phyloP scores from a whole-genome alignment of 2,888 invertebrate species.

The Drosophila nigricruria region DNA sequence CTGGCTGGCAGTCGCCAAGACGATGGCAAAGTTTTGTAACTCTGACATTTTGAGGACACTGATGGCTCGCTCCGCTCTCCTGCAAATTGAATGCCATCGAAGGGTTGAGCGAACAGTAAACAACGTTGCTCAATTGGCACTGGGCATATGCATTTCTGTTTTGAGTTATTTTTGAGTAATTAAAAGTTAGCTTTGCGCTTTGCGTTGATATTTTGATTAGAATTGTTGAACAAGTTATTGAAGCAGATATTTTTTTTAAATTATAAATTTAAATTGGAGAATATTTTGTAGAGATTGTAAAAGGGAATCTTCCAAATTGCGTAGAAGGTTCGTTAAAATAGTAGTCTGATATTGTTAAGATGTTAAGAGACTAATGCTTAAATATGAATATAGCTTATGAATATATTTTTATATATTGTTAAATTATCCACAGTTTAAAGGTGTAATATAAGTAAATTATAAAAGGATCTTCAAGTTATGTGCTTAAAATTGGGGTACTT shows the following conservation, averaged over 20 bases:
- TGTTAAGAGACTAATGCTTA: too few species aligned
- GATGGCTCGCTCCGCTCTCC: slow-evolving; percentile 17
- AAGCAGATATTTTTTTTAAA: neutral
- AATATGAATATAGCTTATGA: too few species aligned
- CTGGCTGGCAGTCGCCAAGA: slow-evolving; percentile 34
- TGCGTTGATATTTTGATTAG: neutral
- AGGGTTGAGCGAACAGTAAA: slow-evolving; percentile 18
- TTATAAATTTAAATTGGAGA: neutral
- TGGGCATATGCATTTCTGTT: neutral
- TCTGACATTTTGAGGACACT: slow-evolving; percentile 63
- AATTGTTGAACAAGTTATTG: neutral
- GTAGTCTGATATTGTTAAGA: too few species aligned
- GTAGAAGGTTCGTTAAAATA: too few species aligned
- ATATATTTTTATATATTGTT: too few species aligned
- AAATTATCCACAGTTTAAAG: too few species aligned
- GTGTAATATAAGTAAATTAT: too few species aligned
- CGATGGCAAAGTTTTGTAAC: slow-evolving; percentile 56
- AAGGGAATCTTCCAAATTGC: neutral
- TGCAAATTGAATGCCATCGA: slow-evolving; percentile 36
- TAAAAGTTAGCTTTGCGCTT: neutral
- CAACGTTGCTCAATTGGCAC: slow-evolving; percentile 6
- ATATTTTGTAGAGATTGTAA: neutral
- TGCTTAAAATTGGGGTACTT: too few species aligned
- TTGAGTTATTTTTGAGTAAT: slow-evolving; percentile 1
- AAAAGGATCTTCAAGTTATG: too few species aligned